Evolutionary conservation across 2,797 vertebrate genomes (phyloP).

Genomic region (Sparus aurata): DNA sequence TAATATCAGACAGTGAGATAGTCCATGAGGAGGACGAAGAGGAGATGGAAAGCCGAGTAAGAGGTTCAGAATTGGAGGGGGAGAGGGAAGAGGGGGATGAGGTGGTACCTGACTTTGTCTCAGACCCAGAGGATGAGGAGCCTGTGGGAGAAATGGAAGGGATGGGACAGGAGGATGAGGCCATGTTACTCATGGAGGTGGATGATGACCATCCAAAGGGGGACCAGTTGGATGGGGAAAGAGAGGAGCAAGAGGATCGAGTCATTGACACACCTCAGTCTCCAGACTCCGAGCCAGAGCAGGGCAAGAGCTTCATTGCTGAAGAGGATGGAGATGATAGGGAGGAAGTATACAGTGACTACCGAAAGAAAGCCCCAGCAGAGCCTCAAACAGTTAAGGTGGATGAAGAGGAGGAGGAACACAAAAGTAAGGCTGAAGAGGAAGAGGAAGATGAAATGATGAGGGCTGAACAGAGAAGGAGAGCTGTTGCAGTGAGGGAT

Average conservation of each 20-base stretch:
- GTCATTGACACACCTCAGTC: slow-evolving; percentile 86
- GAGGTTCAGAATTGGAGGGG: slow-evolving; percentile 75
- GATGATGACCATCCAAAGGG: slow-evolving; percentile 60
- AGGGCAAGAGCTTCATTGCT: slow-evolving; percentile 58
- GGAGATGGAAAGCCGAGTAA: slow-evolving; percentile 53
- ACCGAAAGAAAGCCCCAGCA: slow-evolving; percentile 23
- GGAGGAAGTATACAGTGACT: slow-evolving; percentile 39
- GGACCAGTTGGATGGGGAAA: slow-evolving; percentile 38
- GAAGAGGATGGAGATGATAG: slow-evolving; percentile 78
- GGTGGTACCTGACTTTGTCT: slow-evolving; percentile 76
- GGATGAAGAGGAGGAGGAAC: slow-evolving; percentile 82
- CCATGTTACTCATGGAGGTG: slow-evolving; percentile 74
- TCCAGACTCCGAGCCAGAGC: slow-evolving; percentile 88
- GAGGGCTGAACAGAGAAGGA: slow-evolving; percentile 62
- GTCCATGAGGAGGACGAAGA: slow-evolving; percentile 80
- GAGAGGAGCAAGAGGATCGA: slow-evolving; percentile 76
- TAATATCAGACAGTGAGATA: slow-evolving; percentile 89
- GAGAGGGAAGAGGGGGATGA: slow-evolving; percentile 86
- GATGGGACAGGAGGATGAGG: slow-evolving; percentile 76
- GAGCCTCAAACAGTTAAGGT: slow-evolving; percentile 49
- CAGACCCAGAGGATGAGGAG: slow-evolving; percentile 86
- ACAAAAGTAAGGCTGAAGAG: slow-evolving; percentile 81
- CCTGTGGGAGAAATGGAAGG: slow-evolving; percentile 58
- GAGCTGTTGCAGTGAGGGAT: slow-evolving; percentile 84
- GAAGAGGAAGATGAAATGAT: slow-evolving; percentile 80